Percentiles rank a stretch among this genome's conserved stretches.
phyloP scores from a whole-genome alignment of 1,140 invertebrate species.

The Drosophila pandora region DNA sequence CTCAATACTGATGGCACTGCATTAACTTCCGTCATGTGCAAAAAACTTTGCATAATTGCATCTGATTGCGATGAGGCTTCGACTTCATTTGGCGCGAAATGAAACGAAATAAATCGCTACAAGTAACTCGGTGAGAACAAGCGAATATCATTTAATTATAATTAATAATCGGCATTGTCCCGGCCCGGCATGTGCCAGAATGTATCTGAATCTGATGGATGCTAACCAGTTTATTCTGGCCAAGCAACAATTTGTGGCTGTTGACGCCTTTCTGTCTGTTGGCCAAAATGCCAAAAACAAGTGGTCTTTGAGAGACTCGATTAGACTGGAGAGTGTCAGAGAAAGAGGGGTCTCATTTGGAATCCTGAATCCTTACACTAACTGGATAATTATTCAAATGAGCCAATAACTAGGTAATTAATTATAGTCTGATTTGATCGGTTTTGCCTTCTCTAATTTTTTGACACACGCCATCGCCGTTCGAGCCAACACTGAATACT shows the following conservation, averaged over 20 bases:
- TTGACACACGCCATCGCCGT: conserved; percentile 60
- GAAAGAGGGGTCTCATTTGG: background rate
- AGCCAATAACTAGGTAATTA: conserved; percentile 52
- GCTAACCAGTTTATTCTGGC: conserved; percentile 39
- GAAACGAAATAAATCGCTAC: conserved; percentile 31
- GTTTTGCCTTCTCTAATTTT: conserved; percentile 6
- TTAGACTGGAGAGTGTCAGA: background rate
- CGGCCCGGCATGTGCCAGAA: conserved; percentile 24
- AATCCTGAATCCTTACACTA: conserved; percentile 9
- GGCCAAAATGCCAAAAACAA: conserved; percentile 31
- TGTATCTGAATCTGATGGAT: conserved; percentile 32
- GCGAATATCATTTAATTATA: conserved; percentile 44
- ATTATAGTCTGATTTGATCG: conserved; percentile 34
- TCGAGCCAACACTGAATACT: conserved; percentile 66
- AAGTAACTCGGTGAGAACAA: conserved; percentile 38
- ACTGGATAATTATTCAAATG: conserved; percentile 61
- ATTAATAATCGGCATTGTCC: conserved; percentile 48
- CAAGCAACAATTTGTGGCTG: background rate
- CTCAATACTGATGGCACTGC: conserved; percentile 57
- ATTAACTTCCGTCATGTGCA: conserved; percentile 67
- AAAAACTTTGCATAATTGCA: conserved; percentile 71
- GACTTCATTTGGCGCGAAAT: conserved; percentile 12
- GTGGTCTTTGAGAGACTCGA: background rate
- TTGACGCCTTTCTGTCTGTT: conserved; percentile 57
- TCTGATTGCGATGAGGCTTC: conserved; percentile 51